Evolutionary conservation across 2,888 invertebrate genomes (phyloP), one percentile per base, ranked within the genome.

Genomic region (Rhagium mordax): DNA sequence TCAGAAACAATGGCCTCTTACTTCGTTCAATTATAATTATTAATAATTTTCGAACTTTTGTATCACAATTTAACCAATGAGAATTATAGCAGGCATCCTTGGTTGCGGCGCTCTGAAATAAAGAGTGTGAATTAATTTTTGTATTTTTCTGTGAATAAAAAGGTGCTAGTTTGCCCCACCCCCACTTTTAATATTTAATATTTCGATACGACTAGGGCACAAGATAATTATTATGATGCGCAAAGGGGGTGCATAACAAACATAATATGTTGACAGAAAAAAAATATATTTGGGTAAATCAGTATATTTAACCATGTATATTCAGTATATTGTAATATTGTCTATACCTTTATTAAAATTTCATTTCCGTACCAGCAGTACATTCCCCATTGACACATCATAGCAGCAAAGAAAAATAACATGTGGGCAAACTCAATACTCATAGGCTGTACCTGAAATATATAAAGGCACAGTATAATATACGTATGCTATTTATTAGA

Each of bases 351-450:
- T 29, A 80, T 13, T 55, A 80, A 81, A 49, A 84, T 74, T 73
- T 81, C 80, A 66, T 84, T 83, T 33, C 83, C 83, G 71, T 76
- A 82, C 80, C 81, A 82, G 65, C 82, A 84, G 71, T 83, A 83
- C 60, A 82, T 74, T 6, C 77, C 77, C 6, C 83, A 72, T 72
- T 85, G 82, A 41, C 74, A 74, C 74, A 84, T 74, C 81, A 84
- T 81, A 3, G 83, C 78, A 1, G 67, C 16, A 53, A 83, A 77
- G 71, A 79, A 84, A 15, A 78, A 69, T 6, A 75, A 62, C 66
- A 82, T 74, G 48, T 76, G 74, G 16, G 75, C 41, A 27, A 81
- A 81, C 72, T 81, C 79, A 6, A 81, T 33, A 51, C 71, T 76
- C 15, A 71, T 13, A 3, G 68, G 71, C 5, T 64, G 62, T 21